Evolutionary conservation across 2,113 vertebrate genomes (phyloP).

Genomic region (Gymnobelideus leadbeateri): DNA sequence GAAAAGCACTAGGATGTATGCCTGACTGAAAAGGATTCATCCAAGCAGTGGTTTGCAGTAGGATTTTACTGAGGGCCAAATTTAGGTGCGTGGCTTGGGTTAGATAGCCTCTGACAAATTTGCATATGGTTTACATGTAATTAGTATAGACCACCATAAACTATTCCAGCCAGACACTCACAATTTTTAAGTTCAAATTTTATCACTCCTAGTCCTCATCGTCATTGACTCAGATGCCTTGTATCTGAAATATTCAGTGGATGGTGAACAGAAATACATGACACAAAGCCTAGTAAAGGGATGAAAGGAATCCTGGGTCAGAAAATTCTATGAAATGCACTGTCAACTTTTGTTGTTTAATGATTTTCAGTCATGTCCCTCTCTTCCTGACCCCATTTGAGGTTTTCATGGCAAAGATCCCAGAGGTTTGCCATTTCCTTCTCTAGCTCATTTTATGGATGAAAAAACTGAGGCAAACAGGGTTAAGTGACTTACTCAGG

Average conservation of each 20-base stretch:
- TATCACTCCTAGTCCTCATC: not conserved
- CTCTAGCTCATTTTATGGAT: not conserved
- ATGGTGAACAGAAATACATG: not conserved
- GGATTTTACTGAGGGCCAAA: not conserved
- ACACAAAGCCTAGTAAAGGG: not conserved
- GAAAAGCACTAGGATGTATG: accelerated
- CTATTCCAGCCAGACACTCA: too few species aligned
- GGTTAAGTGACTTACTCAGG: not conserved
- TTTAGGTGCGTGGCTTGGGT: accelerated
- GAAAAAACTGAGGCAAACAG: not conserved
- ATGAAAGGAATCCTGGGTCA: too few species aligned
- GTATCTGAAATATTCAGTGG: not conserved
- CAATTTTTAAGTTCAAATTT: not conserved
- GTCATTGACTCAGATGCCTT: not conserved
- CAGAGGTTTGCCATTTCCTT: not conserved
- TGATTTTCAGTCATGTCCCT: too few species aligned
- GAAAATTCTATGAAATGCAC: too few species aligned
- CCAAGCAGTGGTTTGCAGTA: not conserved
- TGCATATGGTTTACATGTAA: accelerated
- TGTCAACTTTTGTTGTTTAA: too few species aligned
- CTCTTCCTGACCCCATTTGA: too few species aligned
- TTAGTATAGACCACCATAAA: accelerated
- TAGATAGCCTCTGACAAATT: not conserved
- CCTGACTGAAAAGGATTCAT: not conserved
- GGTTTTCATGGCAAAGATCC: too few species aligned